Base-by-base conservation (phyloP, 2,888 invertebrate genomes). In the Minunthozetes semirufus region DNA sequence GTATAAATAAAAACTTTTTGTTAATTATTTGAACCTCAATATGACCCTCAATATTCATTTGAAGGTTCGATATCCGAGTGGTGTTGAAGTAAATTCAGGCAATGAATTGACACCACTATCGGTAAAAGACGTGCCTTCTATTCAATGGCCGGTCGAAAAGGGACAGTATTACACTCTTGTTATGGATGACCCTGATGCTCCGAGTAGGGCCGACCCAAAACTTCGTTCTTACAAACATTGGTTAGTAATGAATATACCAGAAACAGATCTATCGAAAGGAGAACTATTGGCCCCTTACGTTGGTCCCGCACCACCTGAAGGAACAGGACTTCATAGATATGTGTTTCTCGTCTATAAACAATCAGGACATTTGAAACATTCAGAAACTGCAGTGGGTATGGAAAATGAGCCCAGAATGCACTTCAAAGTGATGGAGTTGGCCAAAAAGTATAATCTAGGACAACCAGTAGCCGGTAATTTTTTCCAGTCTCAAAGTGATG, bases 231-330 rank as follows among this genome's bases (percentile, higher is more conserved):
- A 19, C n/a, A n/a, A 83, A 72, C 85, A 85, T 79, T 85, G 85
- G 85, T 79, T 84, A 42, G 82, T 85, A 15, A 82, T 82, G 25
- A 85, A 85, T 77, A 82, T 85, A 73, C 83, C 83, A 8, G 84
- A 83, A 59, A 80, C 78, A 76, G 81, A 83, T 72, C 78, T 85
- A 38, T 75, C 76, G 50, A 81, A 81, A 56, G 85, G 85, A 72
- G 82, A 84, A 38, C 79, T 78, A 4, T 78, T 83, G 33, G 79
- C 83, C 3, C 82, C 81, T 61, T 85, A 84, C 79, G 79, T 84
- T 61, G 84, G 84, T 42, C 79, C 83, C 29, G 84, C 84, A 63
- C 84, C 85, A 17, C 84, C 84, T 33, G 79, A 81, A 76, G 82
- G 80, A 25, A 83, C 83, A 63, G 83, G 83, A 25, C 72, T 78